These are phyloP conservation scores for Thera obeliscata DNA, from an alignment of 2,888 invertebrate species.

Conservation along the genomic window DNA sequence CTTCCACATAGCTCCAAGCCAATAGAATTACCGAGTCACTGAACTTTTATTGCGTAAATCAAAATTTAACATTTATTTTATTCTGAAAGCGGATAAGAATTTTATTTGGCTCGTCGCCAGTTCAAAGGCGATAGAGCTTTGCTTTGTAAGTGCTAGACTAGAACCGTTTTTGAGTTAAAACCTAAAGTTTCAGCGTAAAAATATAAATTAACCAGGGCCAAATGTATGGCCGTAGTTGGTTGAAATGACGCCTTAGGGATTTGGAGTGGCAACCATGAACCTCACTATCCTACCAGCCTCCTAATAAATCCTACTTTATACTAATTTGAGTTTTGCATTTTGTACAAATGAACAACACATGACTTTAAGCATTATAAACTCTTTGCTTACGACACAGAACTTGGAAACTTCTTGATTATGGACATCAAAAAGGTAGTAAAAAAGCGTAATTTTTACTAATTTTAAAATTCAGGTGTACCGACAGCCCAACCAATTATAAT, in stretches of 20 bases:
- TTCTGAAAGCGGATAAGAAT: slow-evolving; percentile 28
- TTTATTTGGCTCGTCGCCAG: slow-evolving; percentile 25
- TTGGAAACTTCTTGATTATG: too few species aligned
- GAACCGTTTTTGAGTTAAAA: slow-evolving; percentile 24
- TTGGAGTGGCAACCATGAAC: neutral
- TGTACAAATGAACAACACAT: too few species aligned
- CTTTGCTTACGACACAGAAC: too few species aligned
- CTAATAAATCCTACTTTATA: too few species aligned
- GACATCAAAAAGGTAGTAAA: too few species aligned
- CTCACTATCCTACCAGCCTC: too few species aligned
- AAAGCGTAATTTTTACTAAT: too few species aligned
- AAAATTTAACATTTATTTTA: slow-evolving; percentile 30
- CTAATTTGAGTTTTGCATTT: too few species aligned
- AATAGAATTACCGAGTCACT: slow-evolving; percentile 16
- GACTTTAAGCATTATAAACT: too few species aligned
- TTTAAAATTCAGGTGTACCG: too few species aligned
- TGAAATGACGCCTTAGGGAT: neutral
- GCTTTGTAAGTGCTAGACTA: slow-evolving; percentile 26
- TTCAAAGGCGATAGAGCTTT: slow-evolving; percentile 28
- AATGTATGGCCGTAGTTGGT: neutral
- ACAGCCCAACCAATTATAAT: too few species aligned
- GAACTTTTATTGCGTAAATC: slow-evolving; percentile 29
- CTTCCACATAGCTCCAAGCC: neutral
- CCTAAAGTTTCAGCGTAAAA: slow-evolving; percentile 15
- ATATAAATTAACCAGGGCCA: slow-evolving; percentile 13